Base-by-base conservation (phyloP, 2,797 vertebrate genomes). In the Salmo trutta region DNA sequence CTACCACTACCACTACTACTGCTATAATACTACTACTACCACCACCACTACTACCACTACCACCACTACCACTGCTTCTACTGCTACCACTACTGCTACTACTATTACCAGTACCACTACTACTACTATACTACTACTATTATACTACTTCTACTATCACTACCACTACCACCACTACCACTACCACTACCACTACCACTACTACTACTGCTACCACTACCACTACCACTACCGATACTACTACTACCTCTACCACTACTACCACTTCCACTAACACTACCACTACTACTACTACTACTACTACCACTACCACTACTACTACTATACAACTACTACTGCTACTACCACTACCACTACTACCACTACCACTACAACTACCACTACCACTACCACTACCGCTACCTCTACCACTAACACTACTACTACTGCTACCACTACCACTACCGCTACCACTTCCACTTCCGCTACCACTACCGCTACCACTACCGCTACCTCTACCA, bases 211-310 rank as follows among this genome's bases (percentile, higher is more conserved):
- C n/a, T 31, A 29, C 27, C 31, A 54, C 24, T 15, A n/a, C 12
- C n/a, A 70, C n/a, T 10, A 19, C 10, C 7, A 14, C 86, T 79
- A 88, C 87, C 4, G 0, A 3, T 82, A 87, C 87, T 89, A 89
- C 75, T 1, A 71, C 72, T 79, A 36, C 65, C 36, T 62, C 74
- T 81, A 59, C 10, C 0, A 3, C 16, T 53, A 77, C 68, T 79
- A 70, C 6, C 8, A 17, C 27, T 56, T 71, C 72, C 73, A 76
- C 19, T 80, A 66, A 5, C 0, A 36, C 1, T 1, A 7, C 36
- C 5, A 8, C 7, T 7, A 36, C 1, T 0, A 7, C 36, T 1
- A 1, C 1, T 1, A 36, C 36, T 2, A 41, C 6, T 1, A 8
- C 36, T 41, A 8, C 7, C 0, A 1, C 36, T 41, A 8, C 36